Evolutionary conservation across 2,797 vertebrate genomes (phyloP).

Genomic region (Spheniscus humboldti): DNA sequence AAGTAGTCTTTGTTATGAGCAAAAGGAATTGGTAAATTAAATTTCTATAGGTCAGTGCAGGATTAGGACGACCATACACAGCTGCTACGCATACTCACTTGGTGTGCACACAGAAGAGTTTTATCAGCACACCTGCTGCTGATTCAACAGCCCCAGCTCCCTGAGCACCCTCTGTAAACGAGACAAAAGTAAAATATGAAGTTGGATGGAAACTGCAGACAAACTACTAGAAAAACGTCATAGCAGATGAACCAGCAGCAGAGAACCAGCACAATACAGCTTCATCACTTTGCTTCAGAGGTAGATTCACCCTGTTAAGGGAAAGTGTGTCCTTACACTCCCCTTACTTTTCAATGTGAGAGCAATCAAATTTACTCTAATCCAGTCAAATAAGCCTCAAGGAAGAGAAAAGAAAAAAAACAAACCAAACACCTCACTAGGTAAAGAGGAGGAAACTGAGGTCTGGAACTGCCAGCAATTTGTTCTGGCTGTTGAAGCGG

Average conservation of each 20-base stretch:
- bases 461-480: neutral
- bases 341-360: neutral
- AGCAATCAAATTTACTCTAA: neutral
- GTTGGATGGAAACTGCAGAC: neutral
- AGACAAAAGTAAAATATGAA: neutral
- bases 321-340: neutral
- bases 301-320: neutral
- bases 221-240: neutral
- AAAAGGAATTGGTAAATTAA: neutral
- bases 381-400: neutral
- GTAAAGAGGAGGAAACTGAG: neutral
- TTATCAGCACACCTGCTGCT: conserved; percentile 92
- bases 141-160: conserved; percentile 86
- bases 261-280: neutral
- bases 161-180: conserved; percentile 83
- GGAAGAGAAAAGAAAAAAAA: neutral
- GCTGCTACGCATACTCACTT: conserved; percentile 82
- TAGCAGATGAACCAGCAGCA: neutral
- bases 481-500: neutral
- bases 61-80: neutral
- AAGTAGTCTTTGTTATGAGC: neutral
- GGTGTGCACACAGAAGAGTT: conserved; percentile 97
- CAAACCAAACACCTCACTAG: neutral
- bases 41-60: neutral
- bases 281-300: neutral